Evolutionary conservation across 2,113 vertebrate species (phyloP), one percentile per base, ranked within the genome.

Genomic region (Rhipidura dahli): DNA sequence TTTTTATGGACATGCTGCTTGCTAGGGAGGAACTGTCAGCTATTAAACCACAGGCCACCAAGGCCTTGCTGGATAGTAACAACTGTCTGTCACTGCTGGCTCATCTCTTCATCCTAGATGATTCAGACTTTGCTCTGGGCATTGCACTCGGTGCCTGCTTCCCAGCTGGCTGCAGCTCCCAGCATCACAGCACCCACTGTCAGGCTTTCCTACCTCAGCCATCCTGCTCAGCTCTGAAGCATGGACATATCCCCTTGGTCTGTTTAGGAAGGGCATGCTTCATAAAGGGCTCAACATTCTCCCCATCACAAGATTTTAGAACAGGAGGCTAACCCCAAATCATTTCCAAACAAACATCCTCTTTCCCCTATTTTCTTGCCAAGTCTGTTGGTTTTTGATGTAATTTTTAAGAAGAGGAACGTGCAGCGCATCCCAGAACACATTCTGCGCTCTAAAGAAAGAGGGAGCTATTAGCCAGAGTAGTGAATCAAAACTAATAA

Each of bases 401-500:
- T 39, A 89, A 57, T 50, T 94, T 88, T 94, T 83, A 89, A 71
- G 63, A 83, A 44, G 39, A 91, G 72, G 47, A 80, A 44, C 2
- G 0, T 63, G 51, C 65, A 90, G 71, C 1, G 0, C 70, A 95
- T 85, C 84, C 72, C 49, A 68, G 53, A 94, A 79, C 50, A 83
- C 35, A 80, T 37, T 1, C 66, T 86, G 26, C 15, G 10, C 50
- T 95, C 68, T 83, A 70, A 94, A 89, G 77, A 80, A 75, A 83
- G 31, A 92, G 53, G 8, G 44, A 78, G 30, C 33, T 86, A 73
- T 42, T 63, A 93, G 75, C 56, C 69, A 83, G 82, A 90, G 73
- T 42, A 86, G 57, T 2, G 4, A 94, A 90, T 93, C 73, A 92
- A 88, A 88, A 80, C 47, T 73, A 93, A 93, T 96, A 93, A 91